Conservation (phyloP, 1,140 invertebrate species). For the Drosophila lacertosa region DNA sequence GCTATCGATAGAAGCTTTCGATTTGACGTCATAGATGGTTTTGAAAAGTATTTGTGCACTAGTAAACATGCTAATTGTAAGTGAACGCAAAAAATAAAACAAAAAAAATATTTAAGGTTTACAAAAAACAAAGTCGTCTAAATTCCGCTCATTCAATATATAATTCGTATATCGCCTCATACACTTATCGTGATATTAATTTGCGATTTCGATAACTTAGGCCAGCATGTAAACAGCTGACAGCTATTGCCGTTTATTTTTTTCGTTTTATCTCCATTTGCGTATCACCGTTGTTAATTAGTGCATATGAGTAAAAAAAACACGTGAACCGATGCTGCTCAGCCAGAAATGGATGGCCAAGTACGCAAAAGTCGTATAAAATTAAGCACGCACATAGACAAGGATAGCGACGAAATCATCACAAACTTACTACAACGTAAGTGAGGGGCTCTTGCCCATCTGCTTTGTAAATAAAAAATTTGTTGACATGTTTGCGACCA, state of each 20-base stretch:
- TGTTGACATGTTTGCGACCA: not conserved
- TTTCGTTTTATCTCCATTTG: not conserved
- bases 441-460: not conserved
- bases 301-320: slow-evolving; percentile 10
- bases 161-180: not conserved
- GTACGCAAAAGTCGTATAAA: not conserved
- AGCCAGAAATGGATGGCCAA: slow-evolving; percentile 14
- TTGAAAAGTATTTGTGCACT: too few relatives aligned
- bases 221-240: slow-evolving; percentile 9
- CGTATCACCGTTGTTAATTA: slow-evolving; percentile 11
- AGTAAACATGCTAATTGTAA: too few relatives aligned
- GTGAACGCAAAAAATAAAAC: too few relatives aligned
- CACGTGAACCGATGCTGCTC: not conserved
- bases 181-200: not conserved
- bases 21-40: too few relatives aligned
- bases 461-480: not conserved
- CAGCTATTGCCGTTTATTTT: not conserved
- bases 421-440: slow-evolving; percentile 9
- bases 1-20: too few relatives aligned
- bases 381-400: not conserved
- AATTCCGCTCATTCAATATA: too few relatives aligned
- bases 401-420: not conserved
- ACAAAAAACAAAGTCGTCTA: too few relatives aligned
- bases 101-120: too few relatives aligned
- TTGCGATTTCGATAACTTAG: slow-evolving; percentile 1